These are phyloP conservation scores for Enteromius mattozi DNA, from an alignment of 2,797 vertebrate genomes.

Conservation along the genomic window DNA sequence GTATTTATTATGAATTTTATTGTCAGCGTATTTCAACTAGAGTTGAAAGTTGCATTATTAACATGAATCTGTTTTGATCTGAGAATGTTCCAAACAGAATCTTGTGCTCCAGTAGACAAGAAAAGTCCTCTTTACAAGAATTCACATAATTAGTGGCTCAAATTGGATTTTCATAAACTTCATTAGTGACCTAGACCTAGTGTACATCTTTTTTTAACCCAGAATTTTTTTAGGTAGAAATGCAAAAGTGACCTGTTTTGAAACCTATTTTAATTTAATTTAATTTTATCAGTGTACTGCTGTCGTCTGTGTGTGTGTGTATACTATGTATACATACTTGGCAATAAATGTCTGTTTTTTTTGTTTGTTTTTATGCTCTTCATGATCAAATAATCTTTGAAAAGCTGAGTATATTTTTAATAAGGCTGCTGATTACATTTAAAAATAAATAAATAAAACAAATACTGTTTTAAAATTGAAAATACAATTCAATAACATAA, in stretches of 20 bases:
- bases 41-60: not conserved
- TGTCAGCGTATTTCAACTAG: not conserved
- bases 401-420: too few relatives aligned
- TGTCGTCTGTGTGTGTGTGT: not conserved
- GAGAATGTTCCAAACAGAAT: not conserved
- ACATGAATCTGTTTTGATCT: not conserved
- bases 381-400: too few relatives aligned
- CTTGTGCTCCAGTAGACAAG: not conserved
- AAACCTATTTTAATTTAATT: not conserved
- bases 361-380: not conserved
- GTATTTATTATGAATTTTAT: not conserved
- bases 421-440: too few relatives aligned
- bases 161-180: not conserved
- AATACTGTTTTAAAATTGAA: too few relatives aligned
- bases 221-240: not conserved
- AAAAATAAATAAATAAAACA: too few relatives aligned
- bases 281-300: not conserved
- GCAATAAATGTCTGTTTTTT: not conserved
- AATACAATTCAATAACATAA: too few relatives aligned
- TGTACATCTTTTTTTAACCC: not conserved
- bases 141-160: not conserved
- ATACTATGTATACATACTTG: not conserved
- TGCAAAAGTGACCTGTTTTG: not conserved
- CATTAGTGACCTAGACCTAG: not conserved
- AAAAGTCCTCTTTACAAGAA: not conserved